Evolutionary conservation across 2,113 vertebrate species (phyloP), one percentile per base, ranked within the genome.

Genomic region (Xenopus borealis): DNA sequence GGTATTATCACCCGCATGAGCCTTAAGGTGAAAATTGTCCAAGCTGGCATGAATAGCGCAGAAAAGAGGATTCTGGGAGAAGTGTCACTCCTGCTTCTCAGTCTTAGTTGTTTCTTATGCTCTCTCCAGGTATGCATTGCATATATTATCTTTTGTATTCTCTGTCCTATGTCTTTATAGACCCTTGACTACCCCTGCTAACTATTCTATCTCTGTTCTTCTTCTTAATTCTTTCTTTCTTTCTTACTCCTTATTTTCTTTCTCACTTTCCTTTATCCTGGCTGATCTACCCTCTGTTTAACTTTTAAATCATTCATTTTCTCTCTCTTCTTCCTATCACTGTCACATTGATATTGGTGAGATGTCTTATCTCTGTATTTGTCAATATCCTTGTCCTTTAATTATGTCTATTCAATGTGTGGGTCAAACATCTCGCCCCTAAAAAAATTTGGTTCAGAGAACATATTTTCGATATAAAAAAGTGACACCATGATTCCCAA

Each of bases 1-100:
- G 62, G 30, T 30, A 71, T 61, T 16, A 69, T 78, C 79, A 84
- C 71, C 66, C 91, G 76, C 71, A 89, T 12, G 9, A 65, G 64
- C 46, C 72, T 68, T 33, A 69, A 53, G 45, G 59, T 58, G 14
- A 62, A 44, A 20, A 14, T 18, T 17, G 62, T n/a, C 61, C 58
- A 23, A 23, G 17, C 23, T 18, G 68, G 71, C 59, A 71, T 72
- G 33, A 47, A 20, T 5, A 17, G 14, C 7, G 40, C 12, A 14
- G 52, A 20, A 19, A 64, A 75, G 63, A 20, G 66, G 66, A 69
- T 62, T 62, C 66, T 40, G 18, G 46, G 46, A 68, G 50, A 68
- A 64, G 1, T 11, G n/a, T 71, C 69, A 68, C 30, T 55, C 23
- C 59, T 59, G 65, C 11, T 17, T 55, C 53, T n/a, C 17, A 16